A percentile compares a stretch with the other conserved stretches of the same genome.
Conservation (phyloP, 2,113 vertebrate species). For the Platanista minor region DNA sequence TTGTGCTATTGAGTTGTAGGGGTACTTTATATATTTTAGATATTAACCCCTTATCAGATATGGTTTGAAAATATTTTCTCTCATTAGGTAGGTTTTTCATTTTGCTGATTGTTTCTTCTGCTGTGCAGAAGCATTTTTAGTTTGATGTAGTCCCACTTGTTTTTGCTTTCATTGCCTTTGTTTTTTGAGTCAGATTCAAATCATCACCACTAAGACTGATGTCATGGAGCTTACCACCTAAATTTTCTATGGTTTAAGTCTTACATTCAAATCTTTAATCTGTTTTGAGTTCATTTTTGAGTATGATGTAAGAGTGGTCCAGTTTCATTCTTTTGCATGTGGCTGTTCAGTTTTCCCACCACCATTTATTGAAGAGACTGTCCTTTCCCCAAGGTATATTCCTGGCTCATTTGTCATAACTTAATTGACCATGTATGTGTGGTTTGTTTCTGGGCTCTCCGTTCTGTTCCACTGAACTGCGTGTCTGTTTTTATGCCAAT, state of each 20-base stretch:
- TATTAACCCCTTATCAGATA: neutral
- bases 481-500: neutral
- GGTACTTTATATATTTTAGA: neutral
- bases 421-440: neutral
- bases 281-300: neutral
- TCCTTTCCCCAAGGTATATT: neutral
- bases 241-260: neutral
- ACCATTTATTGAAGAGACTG: neutral
- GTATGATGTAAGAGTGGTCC: neutral
- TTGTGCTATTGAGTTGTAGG: neutral
- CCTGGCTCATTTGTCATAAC: neutral
- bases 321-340: neutral
- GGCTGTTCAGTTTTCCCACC: neutral
- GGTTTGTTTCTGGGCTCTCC: neutral
- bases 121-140: neutral
- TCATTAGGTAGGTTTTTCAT: neutral
- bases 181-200: neutral
- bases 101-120: neutral
- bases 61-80: neutral
- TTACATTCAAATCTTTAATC: neutral
- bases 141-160: neutral
- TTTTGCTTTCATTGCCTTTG: neutral
- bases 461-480: neutral
- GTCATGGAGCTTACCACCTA: neutral
- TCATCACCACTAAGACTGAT: neutral